These are phyloP conservation scores for Onthophagus taurus DNA, from an alignment of 1,140 invertebrate species.

Conservation along the genomic window DNA sequence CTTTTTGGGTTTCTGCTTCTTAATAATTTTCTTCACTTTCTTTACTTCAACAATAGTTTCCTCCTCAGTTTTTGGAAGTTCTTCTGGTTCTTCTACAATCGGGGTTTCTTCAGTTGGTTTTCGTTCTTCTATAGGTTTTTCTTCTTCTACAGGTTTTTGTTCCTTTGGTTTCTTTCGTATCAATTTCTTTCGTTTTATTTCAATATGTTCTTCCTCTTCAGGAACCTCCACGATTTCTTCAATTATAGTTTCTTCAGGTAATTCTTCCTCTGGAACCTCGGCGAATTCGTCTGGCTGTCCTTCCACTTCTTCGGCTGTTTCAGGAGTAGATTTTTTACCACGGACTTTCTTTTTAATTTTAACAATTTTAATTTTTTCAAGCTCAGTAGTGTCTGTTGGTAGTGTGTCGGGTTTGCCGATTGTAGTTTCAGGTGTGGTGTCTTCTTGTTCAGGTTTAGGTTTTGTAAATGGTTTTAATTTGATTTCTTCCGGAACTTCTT, in stretches of 20 bases:
- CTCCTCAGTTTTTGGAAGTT: slow-evolving; percentile 15
- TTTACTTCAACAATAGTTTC: slow-evolving; percentile 7
- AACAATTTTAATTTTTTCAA: slow-evolving; percentile 17
- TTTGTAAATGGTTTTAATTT: slow-evolving; percentile 46
- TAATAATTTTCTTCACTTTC: slow-evolving; percentile 21
- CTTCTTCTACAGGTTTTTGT: too few relatives aligned
- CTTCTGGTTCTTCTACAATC: slow-evolving; percentile 11
- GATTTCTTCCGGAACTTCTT: slow-evolving; percentile 43
- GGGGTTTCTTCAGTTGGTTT: slow-evolving; percentile 17
- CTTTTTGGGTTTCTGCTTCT: slow-evolving; percentile 30
- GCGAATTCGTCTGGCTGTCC: slow-evolving; percentile 10
- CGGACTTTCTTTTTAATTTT: slow-evolving; percentile 14
- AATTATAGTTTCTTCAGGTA: too few relatives aligned
- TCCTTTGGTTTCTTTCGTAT: too few relatives aligned
- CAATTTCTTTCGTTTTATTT: slow-evolving; percentile 13
- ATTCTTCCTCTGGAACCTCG: slow-evolving; percentile 9
- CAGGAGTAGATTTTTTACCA: slow-evolving; percentile 15
- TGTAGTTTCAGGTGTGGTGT: slow-evolving; percentile 9
- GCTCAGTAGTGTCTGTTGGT: slow-evolving; percentile 13
- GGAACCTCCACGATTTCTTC: slow-evolving; percentile 17
- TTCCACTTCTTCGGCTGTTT: slow-evolving; percentile 13
- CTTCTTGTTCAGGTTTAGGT: slow-evolving; percentile 35
- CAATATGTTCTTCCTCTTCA: slow-evolving; percentile 16
- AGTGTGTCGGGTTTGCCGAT: slow-evolving; percentile 21
- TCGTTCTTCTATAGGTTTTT: slow-evolving; percentile 20